phyloP scores from a whole-genome alignment of 2,113 vertebrate species.

The Astatotilapia flaviijosephi region DNA sequence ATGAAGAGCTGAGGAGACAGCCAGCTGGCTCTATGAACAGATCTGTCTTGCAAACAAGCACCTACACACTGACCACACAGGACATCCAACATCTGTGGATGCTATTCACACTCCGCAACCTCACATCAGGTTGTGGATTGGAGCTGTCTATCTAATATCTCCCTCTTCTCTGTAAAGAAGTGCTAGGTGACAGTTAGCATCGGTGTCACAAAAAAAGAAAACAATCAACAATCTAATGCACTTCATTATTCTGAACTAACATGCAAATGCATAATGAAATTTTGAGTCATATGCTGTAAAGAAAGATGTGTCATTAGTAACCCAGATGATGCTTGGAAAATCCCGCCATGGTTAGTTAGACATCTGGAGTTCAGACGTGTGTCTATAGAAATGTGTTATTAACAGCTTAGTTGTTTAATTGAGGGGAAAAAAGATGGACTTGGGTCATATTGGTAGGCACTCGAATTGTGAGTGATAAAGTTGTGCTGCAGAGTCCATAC shows the following conservation, averaged over 20 bases:
- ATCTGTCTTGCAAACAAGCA: slow-evolving; percentile 31
- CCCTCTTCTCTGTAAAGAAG: neutral
- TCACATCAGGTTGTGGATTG: slow-evolving; percentile 14
- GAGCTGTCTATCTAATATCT: neutral
- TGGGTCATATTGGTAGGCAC: neutral
- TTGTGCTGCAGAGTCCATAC: neutral
- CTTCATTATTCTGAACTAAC: neutral
- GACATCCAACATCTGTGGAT: slow-evolving; percentile 61
- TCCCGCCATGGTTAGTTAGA: neutral
- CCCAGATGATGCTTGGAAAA: neutral
- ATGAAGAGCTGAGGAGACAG: slow-evolving; percentile 35
- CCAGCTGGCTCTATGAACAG: slow-evolving; percentile 15
- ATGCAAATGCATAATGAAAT: neutral
- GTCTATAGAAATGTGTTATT: neutral
- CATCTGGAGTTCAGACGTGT: neutral
- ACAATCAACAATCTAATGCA: neutral
- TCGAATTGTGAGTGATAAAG: neutral
- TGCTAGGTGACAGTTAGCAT: neutral
- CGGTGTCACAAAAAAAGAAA: neutral
- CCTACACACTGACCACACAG: slow-evolving; percentile 1
- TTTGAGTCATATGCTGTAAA: neutral
- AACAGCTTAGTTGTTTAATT: neutral
- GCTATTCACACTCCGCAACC: too few relatives aligned
- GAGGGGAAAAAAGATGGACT: neutral
- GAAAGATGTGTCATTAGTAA: neutral